Evolutionary conservation across 2,113 vertebrate genomes (phyloP).

Genomic region (Columba livia): DNA sequence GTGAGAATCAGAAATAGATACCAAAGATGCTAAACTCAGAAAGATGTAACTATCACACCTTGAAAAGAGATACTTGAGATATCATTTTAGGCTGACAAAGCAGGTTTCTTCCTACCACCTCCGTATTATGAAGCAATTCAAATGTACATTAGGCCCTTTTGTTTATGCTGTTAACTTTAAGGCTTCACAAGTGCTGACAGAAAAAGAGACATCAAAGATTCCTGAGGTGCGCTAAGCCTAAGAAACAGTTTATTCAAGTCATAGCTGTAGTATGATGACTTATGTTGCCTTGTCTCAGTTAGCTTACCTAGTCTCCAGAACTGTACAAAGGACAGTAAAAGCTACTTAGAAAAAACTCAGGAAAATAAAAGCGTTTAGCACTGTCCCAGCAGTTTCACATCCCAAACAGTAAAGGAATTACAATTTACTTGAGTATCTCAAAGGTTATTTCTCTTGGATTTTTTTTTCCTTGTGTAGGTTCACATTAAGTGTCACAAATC

Average conservation of each 20-base stretch:
- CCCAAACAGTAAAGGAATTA: background rate
- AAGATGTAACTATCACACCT: background rate
- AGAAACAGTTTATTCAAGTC: background rate
- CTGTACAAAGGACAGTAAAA: background rate
- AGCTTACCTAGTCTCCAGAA: background rate
- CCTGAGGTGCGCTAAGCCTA: background rate
- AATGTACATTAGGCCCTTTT: background rate
- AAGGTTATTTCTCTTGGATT: background rate
- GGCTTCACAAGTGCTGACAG: background rate
- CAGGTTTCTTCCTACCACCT: background rate
- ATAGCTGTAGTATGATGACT: background rate
- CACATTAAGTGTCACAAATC: background rate
- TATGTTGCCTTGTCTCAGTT: background rate
- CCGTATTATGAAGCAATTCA: background rate
- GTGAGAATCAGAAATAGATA: slow-evolving; percentile 4
- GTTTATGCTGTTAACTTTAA: background rate
- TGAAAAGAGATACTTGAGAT: background rate
- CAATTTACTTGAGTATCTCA: background rate
- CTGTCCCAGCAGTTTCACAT: background rate
- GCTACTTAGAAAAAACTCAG: too few relatives aligned
- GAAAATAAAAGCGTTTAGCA: background rate
- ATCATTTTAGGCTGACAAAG: background rate
- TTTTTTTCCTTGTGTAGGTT: background rate
- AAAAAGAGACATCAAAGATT: background rate
- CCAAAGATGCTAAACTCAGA: background rate